Base-by-base conservation (phyloP, 1,140 invertebrate species). In the Drosophila sp. region DNA sequence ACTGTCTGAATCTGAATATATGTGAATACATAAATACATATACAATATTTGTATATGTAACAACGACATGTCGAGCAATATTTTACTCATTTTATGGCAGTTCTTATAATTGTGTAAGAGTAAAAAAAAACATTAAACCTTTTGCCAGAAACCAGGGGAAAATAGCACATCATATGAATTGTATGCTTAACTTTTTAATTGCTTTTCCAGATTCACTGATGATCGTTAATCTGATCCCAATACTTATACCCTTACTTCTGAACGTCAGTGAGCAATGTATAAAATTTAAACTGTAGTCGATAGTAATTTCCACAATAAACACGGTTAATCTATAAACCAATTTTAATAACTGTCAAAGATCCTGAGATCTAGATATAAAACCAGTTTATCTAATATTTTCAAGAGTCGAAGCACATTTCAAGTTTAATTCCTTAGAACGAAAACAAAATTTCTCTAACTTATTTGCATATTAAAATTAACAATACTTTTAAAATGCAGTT, bases 61-160 rank as follows among this genome's bases (percentile, higher is more conserved):
- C 34, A 72, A 53, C 46, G 16, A 43, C 57, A 51, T 57, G 58
- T 62, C 64, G 70, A 61, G 51, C 64, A 70, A 61, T 80, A 80
- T 80, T 67, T 80, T 80, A 69, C 54, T 72, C 61, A 80, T 80
- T 80, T 80, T 80, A 80, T 73, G 48, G 59, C 59, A 74, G 70
- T 74, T 59, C 51, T 13, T n/a, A 58, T 62, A 71, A 83, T 79
- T 82, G 80, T 78, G 80, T 83, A 82, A 79, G 76, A 72, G n/a
- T 76, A 72, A 78, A 82, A 79, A 64, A 32, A 21, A 38, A 57
- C 25, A 43, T 62, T 50, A 54, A 78, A 57, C 63, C 53, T 43
- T 43, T 36, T 72, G 71, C 53, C 46, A 50, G 57, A 34, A 59
- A 63, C 9, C 5, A 56, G n/a, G 41, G 40, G 34, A 58, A 21